Evolutionary conservation across 1,140 invertebrate species (phyloP), one percentile per base, ranked within the genome.

Genomic region (Brachystomella parvula): DNA sequence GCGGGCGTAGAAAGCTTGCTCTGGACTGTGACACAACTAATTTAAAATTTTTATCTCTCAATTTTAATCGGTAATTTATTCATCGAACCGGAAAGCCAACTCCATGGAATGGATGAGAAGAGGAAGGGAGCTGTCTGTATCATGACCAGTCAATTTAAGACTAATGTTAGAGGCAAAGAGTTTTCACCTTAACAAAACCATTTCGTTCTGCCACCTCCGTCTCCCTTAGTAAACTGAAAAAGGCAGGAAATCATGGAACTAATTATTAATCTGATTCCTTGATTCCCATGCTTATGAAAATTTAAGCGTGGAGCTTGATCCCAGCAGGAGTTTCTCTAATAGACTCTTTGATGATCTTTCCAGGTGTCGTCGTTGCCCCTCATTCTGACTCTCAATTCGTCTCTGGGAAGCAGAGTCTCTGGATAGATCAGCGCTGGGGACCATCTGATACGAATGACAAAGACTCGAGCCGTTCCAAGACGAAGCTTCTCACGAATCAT

Each of bases 391-490:
- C 72, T 9, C 72, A 73, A 39, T 73, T 75, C 33, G 71, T 75
- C 3, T 77, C 75, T 67, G 83, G 83, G 61, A 87, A 88, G 76
- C 86, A 87, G 62, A 85, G 84, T 28, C 75, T 89, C 29, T 89
- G 87, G 87, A 83, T 89, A 61, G 87, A 89, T 74, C 80, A 86
- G 26, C 86, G 87, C 3, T 88, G 87, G 85, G 78, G 85, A 66
- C 82, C 84, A 1, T 82, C 82, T 0, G 85, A 85, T 64, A 84
- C 63, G 3, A 65, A 56, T 64, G 69, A 71, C 65, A 71, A 82
- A 29, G 85, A 86, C 69, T 85, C 86, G 71, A 86, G 85, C 53
- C 74, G 79, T 58, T 79, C 80, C 24, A 79, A 85, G 71, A 84
- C 83, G 0, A 86, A 86, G 72, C 74, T 86, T n/a, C 74, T 86